Conservation (phyloP, 2,113 vertebrate genomes). For the Oreotrochilus melanogaster region DNA sequence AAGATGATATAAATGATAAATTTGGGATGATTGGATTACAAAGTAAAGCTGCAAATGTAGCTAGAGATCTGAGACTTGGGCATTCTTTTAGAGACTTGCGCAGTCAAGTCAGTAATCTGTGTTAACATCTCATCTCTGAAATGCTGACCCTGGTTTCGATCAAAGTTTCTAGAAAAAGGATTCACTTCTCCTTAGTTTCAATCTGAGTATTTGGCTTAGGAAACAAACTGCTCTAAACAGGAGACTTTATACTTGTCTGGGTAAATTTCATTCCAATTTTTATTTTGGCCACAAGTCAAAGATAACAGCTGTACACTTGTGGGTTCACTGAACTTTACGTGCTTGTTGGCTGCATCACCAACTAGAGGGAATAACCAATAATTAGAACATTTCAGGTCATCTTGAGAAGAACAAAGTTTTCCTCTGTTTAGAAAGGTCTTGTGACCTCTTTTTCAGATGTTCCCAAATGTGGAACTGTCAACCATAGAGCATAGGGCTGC, state of each 20-base stretch:
- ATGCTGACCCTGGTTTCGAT: conserved; percentile 68
- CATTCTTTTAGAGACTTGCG: conserved; percentile 12
- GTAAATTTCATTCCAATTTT: conserved; percentile 85
- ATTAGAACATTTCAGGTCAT: conserved; percentile 93
- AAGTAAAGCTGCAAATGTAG: neutral
- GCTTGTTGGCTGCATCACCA: conserved; percentile 83
- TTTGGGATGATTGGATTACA: conserved; percentile 30
- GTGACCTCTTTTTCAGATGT: conserved; percentile 68
- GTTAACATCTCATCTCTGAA: conserved; percentile 71
- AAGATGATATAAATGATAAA: neutral
- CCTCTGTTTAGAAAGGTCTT: conserved; percentile 75
- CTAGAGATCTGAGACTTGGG: neutral
- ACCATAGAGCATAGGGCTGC: neutral
- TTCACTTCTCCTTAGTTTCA: conserved; percentile 74
- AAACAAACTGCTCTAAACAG: conserved; percentile 78
- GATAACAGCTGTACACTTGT: conserved; percentile 91
- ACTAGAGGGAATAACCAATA: conserved; percentile 89
- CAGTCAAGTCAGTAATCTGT: conserved; percentile 63
- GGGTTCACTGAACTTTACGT: conserved; percentile 90
- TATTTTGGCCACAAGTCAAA: conserved; percentile 93
- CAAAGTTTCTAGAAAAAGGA: conserved; percentile 60
- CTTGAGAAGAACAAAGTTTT: conserved; percentile 83
- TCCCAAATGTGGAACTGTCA: conserved; percentile 69
- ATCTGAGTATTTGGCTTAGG: conserved; percentile 77
- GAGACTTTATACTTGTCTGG: conserved; percentile 80